Evolutionary conservation across 1,140 invertebrate species (phyloP).

Genomic region (Anastrepha ludens): DNA sequence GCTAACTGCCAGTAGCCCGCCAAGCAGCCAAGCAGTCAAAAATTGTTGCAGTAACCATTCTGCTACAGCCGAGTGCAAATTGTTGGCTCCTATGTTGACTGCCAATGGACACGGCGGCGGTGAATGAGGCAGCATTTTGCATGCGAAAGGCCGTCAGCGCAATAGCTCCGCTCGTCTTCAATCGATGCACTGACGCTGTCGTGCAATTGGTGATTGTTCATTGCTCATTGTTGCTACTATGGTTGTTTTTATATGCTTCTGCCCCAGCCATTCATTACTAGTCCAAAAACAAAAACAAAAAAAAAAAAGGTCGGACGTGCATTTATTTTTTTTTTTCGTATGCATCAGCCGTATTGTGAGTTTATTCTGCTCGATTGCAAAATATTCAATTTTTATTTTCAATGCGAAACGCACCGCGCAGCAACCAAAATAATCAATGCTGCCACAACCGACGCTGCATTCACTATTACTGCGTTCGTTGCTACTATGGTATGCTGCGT

Average conservation of each 20-base stretch:
- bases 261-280: conserved; percentile 9
- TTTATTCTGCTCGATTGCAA: conserved; percentile 15
- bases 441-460: neutral
- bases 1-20: conserved; percentile 8
- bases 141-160: neutral
- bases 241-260: neutral
- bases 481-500: neutral
- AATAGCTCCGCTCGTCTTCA: neutral
- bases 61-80: neutral
- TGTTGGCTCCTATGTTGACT: neutral
- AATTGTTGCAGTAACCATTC: neutral
- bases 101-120: neutral
- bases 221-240: conserved; percentile 4
- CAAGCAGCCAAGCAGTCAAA: neutral
- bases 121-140: neutral
- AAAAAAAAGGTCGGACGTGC: neutral
- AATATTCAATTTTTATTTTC: conserved; percentile 40
- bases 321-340: neutral
- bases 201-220: conserved; percentile 1
- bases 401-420: conserved; percentile 35
- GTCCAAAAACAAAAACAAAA: neutral
- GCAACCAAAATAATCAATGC: conserved; percentile 3
- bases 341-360: neutral
- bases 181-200: conserved; percentile 20
- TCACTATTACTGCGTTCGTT: neutral